These are phyloP conservation scores for Sarcophaga subvicina DNA, from an alignment of 2,888 invertebrate species.

Conservation along the genomic window DNA sequence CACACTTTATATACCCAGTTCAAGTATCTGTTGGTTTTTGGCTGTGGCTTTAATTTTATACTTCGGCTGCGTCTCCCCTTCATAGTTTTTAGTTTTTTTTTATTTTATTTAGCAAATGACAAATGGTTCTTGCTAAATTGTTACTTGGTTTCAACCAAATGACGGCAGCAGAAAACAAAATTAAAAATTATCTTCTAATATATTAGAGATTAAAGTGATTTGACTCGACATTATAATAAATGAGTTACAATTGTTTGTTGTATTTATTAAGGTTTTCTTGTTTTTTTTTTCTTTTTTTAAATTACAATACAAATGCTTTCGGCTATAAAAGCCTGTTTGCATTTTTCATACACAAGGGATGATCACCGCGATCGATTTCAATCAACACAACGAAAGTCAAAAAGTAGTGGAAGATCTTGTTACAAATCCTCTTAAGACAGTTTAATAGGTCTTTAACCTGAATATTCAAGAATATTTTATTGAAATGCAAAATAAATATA, in stretches of 20 bases:
- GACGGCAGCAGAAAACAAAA: not conserved
- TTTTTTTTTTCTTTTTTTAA: not conserved
- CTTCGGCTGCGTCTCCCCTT: not conserved
- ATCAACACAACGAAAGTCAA: not conserved
- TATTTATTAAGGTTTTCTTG: not conserved
- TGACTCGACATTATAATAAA: slow-evolving; percentile 28
- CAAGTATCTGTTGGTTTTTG: not conserved
- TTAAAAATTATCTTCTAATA: slow-evolving; percentile 20
- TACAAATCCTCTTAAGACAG: not conserved
- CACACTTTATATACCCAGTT: slow-evolving; percentile 28
- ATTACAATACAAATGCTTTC: not conserved
- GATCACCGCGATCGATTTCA: not conserved
- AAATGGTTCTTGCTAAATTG: slow-evolving; percentile 49
- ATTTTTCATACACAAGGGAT: not conserved
- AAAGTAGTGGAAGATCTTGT: not conserved
- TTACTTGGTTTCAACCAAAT: slow-evolving; percentile 5
- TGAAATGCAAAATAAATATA: too few species aligned
- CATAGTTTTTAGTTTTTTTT: slow-evolving; percentile 7
- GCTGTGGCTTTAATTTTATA: not conserved
- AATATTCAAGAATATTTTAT: not conserved
- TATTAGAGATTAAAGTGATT: not conserved
- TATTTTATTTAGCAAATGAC: slow-evolving; percentile 40
- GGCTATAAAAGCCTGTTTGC: slow-evolving; percentile 4
- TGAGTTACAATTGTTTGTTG: slow-evolving; percentile 6
- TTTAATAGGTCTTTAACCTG: not conserved